Evolutionary conservation across 1,140 invertebrate species (phyloP).

Genomic region (Apocrypta bakeri): DNA sequence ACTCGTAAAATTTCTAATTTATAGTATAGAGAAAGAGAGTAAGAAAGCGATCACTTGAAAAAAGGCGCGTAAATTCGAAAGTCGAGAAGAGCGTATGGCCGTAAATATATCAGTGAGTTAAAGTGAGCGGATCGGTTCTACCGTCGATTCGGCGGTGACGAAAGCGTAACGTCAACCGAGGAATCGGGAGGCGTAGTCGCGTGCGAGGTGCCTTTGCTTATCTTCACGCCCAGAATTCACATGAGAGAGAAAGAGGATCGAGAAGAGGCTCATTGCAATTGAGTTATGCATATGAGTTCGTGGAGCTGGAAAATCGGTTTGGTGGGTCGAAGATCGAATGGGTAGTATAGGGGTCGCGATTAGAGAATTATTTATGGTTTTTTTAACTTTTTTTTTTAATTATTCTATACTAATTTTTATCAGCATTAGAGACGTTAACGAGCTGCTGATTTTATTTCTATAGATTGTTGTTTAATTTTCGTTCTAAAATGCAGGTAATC

Average conservation of each 20-base stretch:
- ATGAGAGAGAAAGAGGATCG: neutral
- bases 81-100: slow-evolving; percentile 8
- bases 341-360: too few species aligned
- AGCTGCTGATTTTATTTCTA: too few species aligned
- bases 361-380: too few species aligned
- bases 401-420: too few species aligned
- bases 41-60: neutral
- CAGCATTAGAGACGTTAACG: too few species aligned
- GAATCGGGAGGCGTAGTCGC: neutral
- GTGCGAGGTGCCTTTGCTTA: neutral
- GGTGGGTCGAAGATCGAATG: too few species aligned
- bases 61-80: slow-evolving; percentile 2
- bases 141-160: neutral
- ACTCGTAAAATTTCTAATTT: slow-evolving; percentile 26
- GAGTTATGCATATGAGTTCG: neutral
- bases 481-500: too few species aligned
- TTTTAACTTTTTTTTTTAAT: too few species aligned
- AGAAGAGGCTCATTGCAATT: neutral
- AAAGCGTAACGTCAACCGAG: neutral
- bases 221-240: slow-evolving; percentile 13
- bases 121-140: slow-evolving; percentile 5
- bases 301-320: neutral
- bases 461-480: too few species aligned
- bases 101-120: slow-evolving; percentile 18
- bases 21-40: neutral